Evolutionary conservation across 1,140 invertebrate genomes (phyloP).

Genomic region (Drosophila orena): DNA sequence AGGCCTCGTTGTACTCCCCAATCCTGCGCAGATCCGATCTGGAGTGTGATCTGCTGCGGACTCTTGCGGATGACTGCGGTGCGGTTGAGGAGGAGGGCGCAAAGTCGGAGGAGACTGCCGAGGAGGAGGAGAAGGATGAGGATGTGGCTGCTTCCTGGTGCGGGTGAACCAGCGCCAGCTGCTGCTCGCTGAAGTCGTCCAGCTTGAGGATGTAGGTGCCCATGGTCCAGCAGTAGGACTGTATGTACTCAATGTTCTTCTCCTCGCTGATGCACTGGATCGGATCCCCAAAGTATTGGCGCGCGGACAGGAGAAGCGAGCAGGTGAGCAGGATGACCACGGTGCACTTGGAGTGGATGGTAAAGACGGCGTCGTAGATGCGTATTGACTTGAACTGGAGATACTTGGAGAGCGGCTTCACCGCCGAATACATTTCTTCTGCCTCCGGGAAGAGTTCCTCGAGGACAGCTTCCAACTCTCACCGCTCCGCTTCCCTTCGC

Average conservation of each 20-base stretch:
- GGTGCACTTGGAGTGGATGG: conserved; percentile 90
- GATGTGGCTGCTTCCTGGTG: background rate
- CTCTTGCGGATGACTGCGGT: background rate
- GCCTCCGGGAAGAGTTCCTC: conserved; percentile 69
- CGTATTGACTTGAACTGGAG: conserved; percentile 88
- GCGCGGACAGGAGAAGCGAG: conserved; percentile 88
- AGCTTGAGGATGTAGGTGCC: conserved; percentile 89
- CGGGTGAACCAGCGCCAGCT: background rate
- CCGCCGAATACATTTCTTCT: conserved; percentile 77
- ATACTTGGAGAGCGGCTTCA: conserved; percentile 84
- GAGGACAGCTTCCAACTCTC: conserved; percentile 67
- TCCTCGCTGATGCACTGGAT: conserved; percentile 88
- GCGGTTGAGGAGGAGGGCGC: background rate
- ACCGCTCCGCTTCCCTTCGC: background rate
- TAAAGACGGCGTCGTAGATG: conserved; percentile 89
- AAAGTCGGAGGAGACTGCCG: background rate
- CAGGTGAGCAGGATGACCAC: conserved; percentile 88
- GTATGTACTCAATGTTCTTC: conserved; percentile 87
- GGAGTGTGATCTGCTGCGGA: conserved; percentile 1
- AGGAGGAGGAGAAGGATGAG: no score
- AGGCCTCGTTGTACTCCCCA: conserved; percentile 60
- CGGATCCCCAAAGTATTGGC: conserved; percentile 90
- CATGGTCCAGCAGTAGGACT: conserved; percentile 92
- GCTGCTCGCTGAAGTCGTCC: conserved; percentile 10
- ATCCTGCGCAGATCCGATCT: conserved; percentile 15